These are phyloP conservation scores for Ciconia maguari DNA, from an alignment of 2,113 vertebrate species.

Conservation along the genomic window DNA sequence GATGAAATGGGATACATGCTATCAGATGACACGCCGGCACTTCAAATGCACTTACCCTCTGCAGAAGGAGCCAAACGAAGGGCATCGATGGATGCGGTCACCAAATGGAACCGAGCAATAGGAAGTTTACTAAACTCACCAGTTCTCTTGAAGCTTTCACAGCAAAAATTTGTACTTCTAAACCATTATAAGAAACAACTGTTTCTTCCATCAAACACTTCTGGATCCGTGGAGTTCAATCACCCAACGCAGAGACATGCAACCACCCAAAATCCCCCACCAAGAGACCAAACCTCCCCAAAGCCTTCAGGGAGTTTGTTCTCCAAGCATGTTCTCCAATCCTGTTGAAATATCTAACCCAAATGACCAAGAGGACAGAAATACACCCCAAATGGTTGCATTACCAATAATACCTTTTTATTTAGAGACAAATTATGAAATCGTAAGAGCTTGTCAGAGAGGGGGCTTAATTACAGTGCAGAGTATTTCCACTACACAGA, in stretches of 20 bases:
- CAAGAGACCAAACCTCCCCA: background rate
- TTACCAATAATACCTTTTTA: background rate
- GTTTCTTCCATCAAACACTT: background rate
- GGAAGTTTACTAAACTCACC: background rate
- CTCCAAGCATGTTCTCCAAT: background rate
- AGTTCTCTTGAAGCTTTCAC: background rate
- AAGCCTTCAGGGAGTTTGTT: background rate
- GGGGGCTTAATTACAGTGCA: background rate
- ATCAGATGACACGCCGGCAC: background rate
- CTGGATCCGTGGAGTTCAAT: background rate
- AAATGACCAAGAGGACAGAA: background rate
- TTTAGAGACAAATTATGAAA: background rate
- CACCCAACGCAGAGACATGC: background rate
- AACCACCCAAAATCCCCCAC: background rate
- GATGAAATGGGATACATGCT: background rate
- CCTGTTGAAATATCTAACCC: background rate
- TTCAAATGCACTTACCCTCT: background rate
- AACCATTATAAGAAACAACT: background rate
- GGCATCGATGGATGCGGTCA: rapidly evolving
- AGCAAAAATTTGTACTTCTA: background rate
- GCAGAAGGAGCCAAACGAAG: background rate
- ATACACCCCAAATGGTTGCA: background rate
- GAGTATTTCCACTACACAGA: background rate
- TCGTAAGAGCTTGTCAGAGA: background rate
- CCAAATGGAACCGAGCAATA: background rate